These are phyloP conservation scores for Danaus plexippus DNA, from an alignment of 1,140 invertebrate species.

Conservation along the genomic window DNA sequence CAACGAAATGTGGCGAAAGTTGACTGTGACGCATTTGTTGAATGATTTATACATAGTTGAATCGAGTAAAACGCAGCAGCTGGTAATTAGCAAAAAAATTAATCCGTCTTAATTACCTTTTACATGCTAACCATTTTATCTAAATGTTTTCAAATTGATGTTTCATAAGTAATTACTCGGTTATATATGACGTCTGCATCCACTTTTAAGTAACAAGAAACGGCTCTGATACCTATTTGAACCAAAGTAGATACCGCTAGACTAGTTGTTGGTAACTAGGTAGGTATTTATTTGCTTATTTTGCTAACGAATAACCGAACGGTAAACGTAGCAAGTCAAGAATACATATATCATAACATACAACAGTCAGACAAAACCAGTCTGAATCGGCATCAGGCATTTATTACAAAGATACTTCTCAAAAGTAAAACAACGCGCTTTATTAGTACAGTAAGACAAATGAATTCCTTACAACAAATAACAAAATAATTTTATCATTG, in stretches of 20 bases:
- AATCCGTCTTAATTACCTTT: no score
- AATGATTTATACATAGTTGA: constrained; percentile 32
- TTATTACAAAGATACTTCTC: no score
- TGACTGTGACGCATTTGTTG: constrained; percentile 38
- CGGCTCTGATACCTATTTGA: no score
- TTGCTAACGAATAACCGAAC: constrained; percentile 35
- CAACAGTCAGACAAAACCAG: constrained; percentile 18
- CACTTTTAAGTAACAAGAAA: no score
- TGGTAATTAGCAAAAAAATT: constrained; percentile 19
- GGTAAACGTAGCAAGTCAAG: constrained; percentile 41
- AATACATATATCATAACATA: constrained; percentile 10
- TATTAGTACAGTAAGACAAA: no score
- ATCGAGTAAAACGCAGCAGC: constrained; percentile 21
- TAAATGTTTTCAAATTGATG: no score
- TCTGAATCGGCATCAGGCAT: constrained; percentile 1
- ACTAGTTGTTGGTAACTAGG: constrained; percentile 13
- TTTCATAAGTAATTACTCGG: no score
- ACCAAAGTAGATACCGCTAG: constrained; percentile 25
- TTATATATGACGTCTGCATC: no score
- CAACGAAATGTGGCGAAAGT: constrained; percentile 65
- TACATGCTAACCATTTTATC: no score
- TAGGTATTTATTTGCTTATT: constrained; percentile 35
- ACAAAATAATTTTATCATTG: no score
- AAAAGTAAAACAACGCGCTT: no score
- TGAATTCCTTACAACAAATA: no score